These are phyloP conservation scores for Campylomormyrus tamandua DNA, from an alignment of 2,113 vertebrate genomes.

Conservation along the genomic window DNA sequence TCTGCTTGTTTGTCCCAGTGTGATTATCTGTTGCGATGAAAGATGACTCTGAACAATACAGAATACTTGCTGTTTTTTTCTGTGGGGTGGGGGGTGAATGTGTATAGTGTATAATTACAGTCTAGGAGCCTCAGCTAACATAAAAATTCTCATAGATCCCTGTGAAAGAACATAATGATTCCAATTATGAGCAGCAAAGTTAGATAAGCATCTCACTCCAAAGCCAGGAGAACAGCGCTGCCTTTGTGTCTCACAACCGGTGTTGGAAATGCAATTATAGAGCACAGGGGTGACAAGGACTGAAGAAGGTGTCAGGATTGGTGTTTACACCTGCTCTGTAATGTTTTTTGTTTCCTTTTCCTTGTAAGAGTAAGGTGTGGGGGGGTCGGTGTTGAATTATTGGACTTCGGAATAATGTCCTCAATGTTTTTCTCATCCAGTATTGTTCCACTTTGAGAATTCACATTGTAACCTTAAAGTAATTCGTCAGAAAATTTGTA, in stretches of 20 bases:
- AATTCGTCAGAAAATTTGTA: background rate
- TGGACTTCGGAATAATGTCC: background rate
- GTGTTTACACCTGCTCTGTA: background rate
- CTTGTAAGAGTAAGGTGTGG: background rate
- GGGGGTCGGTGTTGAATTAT: background rate
- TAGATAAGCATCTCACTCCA: background rate
- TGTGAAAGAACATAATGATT: conserved; percentile 15
- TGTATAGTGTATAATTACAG: conserved; percentile 15
- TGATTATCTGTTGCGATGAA: conserved; percentile 2
- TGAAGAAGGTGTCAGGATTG: background rate
- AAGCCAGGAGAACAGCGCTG: background rate
- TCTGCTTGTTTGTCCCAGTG: background rate
- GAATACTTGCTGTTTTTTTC: background rate
- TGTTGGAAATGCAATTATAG: conserved; percentile 1
- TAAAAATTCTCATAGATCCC: background rate
- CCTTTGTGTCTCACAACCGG: background rate
- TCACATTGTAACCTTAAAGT: background rate
- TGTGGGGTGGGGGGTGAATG: background rate
- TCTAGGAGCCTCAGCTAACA: background rate
- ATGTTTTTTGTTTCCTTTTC: background rate
- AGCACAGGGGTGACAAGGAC: background rate
- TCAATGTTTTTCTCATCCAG: background rate
- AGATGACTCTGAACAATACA: conserved; percentile 4
- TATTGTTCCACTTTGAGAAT: background rate
- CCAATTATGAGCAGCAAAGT: conserved; percentile 14